A percentile compares a stretch with the other conserved stretches of the same genome.
Evolutionary conservation across 2,797 vertebrate species (phyloP).

Genomic region (Astyanax mexicanus): DNA sequence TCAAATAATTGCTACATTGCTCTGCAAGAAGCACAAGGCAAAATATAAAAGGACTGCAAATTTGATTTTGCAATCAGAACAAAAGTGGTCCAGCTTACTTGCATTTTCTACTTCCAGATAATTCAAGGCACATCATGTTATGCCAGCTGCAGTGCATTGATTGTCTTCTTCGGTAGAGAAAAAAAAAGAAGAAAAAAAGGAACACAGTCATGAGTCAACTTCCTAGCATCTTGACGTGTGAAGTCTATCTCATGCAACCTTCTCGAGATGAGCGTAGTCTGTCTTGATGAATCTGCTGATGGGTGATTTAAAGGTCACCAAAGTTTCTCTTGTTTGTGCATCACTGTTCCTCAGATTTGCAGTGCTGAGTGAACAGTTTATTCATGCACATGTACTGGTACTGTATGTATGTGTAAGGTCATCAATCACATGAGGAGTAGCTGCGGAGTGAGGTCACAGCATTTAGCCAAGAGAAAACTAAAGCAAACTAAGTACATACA

Average conservation of each 20-base stretch:
- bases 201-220: conserved; percentile 21
- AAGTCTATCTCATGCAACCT: conserved; percentile 1
- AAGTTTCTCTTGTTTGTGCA: background rate
- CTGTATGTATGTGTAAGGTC: too few relatives aligned
- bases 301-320: conserved; percentile 4
- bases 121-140: background rate
- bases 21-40: background rate
- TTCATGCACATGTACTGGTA: too few relatives aligned
- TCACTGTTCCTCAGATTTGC: background rate
- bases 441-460: too few relatives aligned
- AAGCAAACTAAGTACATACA: too few relatives aligned
- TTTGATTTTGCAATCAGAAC: background rate
- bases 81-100: background rate
- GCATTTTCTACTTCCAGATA: background rate
- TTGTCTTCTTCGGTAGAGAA: background rate
- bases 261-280: background rate
- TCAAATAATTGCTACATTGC: too few relatives aligned
- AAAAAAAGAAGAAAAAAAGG: background rate
- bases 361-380: too few relatives aligned
- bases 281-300: conserved; percentile 7
- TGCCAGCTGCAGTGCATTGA: too few relatives aligned
- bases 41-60: background rate
- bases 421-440: too few relatives aligned
- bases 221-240: conserved; percentile 13
- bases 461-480: too few relatives aligned